Conservation (phyloP, 92 coral and sea anemone species). For the Phenganax marumi region DNA sequence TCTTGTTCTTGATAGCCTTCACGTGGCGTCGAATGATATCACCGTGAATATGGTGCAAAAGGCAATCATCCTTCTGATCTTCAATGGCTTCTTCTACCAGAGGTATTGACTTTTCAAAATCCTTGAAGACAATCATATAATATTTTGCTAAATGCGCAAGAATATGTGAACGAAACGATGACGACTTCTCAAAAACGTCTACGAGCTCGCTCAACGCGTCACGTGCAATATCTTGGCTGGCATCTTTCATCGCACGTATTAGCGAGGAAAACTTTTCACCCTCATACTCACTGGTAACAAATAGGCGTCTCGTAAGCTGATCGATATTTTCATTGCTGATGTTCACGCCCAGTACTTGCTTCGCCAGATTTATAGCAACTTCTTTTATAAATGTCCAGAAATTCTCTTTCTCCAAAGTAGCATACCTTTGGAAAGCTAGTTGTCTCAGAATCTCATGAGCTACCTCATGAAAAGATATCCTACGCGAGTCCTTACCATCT, state of each 20-base stretch:
- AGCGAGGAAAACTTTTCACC: constrained; percentile 73
- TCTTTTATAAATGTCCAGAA: constrained; percentile 53
- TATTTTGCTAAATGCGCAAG: constrained; percentile 76
- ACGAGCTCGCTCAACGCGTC: constrained; percentile 63
- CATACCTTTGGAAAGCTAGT: constrained; percentile 21
- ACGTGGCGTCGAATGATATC: constrained; percentile 69
- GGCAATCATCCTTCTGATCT: constrained; percentile 61
- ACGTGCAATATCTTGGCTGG: constrained; percentile 57
- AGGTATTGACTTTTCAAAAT: constrained; percentile 56
- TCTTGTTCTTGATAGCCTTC: constrained; percentile 47
- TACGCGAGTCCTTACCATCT: constrained; percentile 52
- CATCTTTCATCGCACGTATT: constrained; percentile 57
- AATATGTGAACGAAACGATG: constrained; percentile 72
- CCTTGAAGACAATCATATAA: constrained; percentile 48
- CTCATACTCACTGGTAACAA: constrained; percentile 74
- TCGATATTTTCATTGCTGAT: constrained; percentile 60
- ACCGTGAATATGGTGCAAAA: constrained; percentile 78
- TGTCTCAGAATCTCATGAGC: constrained; percentile 68
- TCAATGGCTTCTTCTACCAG: constrained; percentile 60
- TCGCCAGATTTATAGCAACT: constrained; percentile 64
- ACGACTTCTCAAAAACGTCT: constrained; percentile 57
- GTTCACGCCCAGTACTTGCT: constrained; percentile 54
- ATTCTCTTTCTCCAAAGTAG: not conserved
- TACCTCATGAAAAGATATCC: constrained; percentile 77
- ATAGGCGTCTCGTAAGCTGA: constrained; percentile 68